A percentile compares a stretch with the other conserved stretches of the same genome.
phyloP scores from a whole-genome alignment of 1,140 invertebrate genomes.

The Neodiprion fabricii region DNA sequence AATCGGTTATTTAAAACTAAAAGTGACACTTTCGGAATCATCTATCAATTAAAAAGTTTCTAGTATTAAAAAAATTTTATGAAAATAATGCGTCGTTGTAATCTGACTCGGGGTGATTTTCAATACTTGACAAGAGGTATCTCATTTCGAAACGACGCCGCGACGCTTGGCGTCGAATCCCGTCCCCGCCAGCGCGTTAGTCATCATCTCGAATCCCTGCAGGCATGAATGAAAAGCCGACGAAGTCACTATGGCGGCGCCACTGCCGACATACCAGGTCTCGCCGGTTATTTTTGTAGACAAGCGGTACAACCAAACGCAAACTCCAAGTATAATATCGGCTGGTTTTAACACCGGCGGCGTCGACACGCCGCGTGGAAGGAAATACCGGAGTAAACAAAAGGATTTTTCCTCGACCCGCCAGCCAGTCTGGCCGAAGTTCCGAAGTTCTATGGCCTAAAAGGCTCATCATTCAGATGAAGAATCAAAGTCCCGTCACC shows the following conservation, averaged over 20 bases:
- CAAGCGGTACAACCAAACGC: neutral
- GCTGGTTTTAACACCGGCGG: no score
- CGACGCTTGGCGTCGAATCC: neutral
- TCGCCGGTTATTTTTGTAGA: conserved; percentile 4
- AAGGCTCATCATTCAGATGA: neutral
- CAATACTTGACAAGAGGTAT: neutral
- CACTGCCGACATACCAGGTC: conserved; percentile 6
- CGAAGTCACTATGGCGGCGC: neutral
- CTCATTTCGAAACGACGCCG: neutral
- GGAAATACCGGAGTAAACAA: conserved; percentile 4
- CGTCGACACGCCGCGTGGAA: neutral
- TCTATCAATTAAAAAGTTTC: no score
- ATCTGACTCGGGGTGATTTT: no score
- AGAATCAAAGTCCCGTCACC: neutral
- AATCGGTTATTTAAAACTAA: no score
- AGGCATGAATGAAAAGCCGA: neutral
- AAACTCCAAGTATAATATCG: neutral
- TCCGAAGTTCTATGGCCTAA: neutral
- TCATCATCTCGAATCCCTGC: neutral
- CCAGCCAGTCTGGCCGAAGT: neutral
- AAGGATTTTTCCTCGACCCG: neutral
- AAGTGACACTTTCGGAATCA: no score
- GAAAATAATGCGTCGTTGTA: no score
- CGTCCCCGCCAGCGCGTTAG: neutral
- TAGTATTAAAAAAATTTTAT: no score